Base-by-base conservation (phyloP, 2,888 invertebrate genomes). In the Brassicogethes aeneus region DNA sequence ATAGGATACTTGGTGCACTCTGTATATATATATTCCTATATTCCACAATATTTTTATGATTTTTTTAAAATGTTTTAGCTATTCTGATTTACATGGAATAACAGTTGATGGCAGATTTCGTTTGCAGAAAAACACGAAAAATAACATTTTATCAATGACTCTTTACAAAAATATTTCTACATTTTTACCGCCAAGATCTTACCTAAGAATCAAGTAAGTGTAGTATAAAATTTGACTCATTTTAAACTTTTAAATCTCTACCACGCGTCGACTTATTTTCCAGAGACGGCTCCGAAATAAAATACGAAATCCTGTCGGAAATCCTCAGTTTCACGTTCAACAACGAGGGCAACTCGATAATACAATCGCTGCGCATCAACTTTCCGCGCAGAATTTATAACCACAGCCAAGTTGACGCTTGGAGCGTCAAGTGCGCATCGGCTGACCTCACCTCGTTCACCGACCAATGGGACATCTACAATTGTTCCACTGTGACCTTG, bases 201-300 rank as follows among this genome's bases (percentile, higher is more conserved):
- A 76, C 39, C 73, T 77, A 46, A 75, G 80, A 57, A 71, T 75
- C 48, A 76, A 75, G 82, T 82, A 67, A 73, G 77, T 70, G 37
- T 23, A 23, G 10, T 7, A 7, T 23, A 23, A 23, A 23, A 23
- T 23, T n/a, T n/a, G n/a, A n/a, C n/a, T n/a, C n/a, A n/a, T n/a
- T n/a, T n/a, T n/a, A n/a, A n/a, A 23, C 16, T n/a, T n/a, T n/a
- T n/a, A n/a, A 13, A 34, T 16, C 17, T 13, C 31, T n/a, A n/a
- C n/a, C n/a, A n/a, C n/a, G n/a, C n/a, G n/a, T n/a, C n/a, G n/a
- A n/a, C n/a, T n/a, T n/a, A n/a, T n/a, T 23, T 61, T 56, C 3
- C 60, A 82, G 82, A 60, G 77, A 76, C 53, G 80, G 79, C 1
- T 73, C 73, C n/a, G 80, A 81, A 59, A 66, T 79, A 55, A 79